These are phyloP conservation scores for Thysanoteuthis rhombus DNA, from an alignment of 2,888 invertebrate species.

Conservation along the genomic window DNA sequence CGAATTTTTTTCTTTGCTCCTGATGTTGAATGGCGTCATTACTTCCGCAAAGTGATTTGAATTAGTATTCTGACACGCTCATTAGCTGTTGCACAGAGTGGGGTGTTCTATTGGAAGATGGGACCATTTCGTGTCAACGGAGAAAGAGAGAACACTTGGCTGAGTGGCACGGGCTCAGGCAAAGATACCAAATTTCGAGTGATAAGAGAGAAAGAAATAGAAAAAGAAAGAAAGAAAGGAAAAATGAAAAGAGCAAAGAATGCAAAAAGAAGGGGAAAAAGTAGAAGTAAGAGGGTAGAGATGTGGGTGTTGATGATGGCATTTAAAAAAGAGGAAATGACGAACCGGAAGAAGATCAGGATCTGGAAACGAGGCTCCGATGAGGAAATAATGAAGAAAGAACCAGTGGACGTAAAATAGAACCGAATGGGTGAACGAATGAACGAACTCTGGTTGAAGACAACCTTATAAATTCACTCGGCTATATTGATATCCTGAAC, in stretches of 20 bases:
- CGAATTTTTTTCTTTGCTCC: no score
- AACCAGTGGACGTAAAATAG: background rate
- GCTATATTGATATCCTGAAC: background rate
- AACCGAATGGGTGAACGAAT: background rate
- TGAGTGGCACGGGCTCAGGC: no score
- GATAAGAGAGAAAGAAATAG: no score
- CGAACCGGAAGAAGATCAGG: background rate
- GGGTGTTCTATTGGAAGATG: no score
- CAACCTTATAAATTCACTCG: slow-evolving; percentile 12
- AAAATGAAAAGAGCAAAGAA: background rate
- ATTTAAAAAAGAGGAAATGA: background rate
- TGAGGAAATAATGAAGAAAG: background rate
- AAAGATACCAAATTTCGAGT: no score
- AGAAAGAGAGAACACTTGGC: no score
- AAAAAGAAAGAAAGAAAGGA: no score
- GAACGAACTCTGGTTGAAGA: slow-evolving; percentile 12
- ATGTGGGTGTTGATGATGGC: background rate
- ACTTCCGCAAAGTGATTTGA: no score
- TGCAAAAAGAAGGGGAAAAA: background rate
- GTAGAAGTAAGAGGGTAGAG: background rate
- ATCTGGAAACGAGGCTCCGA: background rate
- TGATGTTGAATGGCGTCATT: no score
- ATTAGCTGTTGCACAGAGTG: no score
- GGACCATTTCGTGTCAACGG: no score
- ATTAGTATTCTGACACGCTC: no score